A percentile compares a stretch with the other conserved stretches of the same genome.
Evolutionary conservation across 2,113 vertebrate genomes (phyloP).

Genomic region (Caranx melampygus): DNA sequence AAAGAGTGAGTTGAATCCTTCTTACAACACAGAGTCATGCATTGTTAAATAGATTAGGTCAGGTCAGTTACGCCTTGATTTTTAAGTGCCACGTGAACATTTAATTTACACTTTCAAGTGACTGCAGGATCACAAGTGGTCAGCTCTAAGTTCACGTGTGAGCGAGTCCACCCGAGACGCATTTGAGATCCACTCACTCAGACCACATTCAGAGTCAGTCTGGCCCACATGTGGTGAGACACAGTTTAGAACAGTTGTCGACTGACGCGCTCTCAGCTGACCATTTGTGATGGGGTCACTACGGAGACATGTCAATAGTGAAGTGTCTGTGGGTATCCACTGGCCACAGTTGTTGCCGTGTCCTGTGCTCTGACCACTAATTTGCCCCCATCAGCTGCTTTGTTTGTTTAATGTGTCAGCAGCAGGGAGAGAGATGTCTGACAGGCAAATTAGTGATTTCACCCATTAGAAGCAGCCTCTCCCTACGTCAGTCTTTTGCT

Average conservation of each 20-base stretch:
- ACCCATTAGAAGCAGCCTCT: not conserved
- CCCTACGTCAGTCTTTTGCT: not conserved
- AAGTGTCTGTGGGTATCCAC: conserved; percentile 11
- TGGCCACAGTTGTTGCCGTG: conserved; percentile 1
- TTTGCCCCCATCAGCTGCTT: not conserved
- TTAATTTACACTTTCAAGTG: not conserved
- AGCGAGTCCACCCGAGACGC: too few species aligned
- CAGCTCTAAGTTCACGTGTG: too few species aligned
- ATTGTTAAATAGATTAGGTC: not conserved
- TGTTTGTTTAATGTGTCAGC: conserved; percentile 1
- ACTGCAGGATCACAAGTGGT: not conserved
- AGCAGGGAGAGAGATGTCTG: not conserved
- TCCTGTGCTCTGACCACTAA: not conserved
- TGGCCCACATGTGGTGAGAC: too few species aligned
- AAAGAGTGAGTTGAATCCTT: not conserved
- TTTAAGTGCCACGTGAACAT: not conserved
- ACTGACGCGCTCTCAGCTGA: too few species aligned
- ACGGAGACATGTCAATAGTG: not conserved
- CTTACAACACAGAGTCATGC: not conserved
- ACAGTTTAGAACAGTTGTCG: too few species aligned
- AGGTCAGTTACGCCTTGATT: not conserved
- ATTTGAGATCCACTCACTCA: too few species aligned
- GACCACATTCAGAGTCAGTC: too few species aligned
- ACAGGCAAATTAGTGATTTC: not conserved
- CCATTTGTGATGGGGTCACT: too few species aligned